Evolutionary conservation across 2,797 vertebrate genomes (phyloP), one percentile per base, ranked within the genome.

Genomic region (Chiroxiphia lanceolata): DNA sequence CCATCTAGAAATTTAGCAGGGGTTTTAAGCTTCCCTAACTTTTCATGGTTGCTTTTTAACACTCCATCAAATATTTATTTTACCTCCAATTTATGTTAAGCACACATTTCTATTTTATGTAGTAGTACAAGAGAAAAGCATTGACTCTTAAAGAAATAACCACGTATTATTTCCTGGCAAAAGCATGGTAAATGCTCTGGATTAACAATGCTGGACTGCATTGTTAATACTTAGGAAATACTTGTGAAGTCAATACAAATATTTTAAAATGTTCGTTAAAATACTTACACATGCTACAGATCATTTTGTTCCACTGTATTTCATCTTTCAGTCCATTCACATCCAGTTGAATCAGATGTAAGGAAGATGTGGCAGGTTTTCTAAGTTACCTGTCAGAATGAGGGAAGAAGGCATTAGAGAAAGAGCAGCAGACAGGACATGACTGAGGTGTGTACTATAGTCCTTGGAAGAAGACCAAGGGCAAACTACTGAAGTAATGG

Each of bases 371-470:
- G 83, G 26, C 83, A 93, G 81, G n/a, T 78, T 93, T 94, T 95
- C 87, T 93, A 96, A 96, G 96, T 97, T 96, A 88, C 83, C 89
- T 96, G 96, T 96, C 96, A 97, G 69, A 87, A 87, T 45, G 85
- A 93, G 61, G 69, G 75, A 95, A 91, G 57, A 61, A 85, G 42
- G 91, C 33, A 51, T 84, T 71, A 80, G 13, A 93, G 87, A 84
- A 94, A 77, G 72, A 93, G 63, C 38, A 83, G 77, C 87, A 93
- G 78, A 86, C 74, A 94, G 69, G 75, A 87, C 91, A 82, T 23
- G 70, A 68, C 74, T 90, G 29, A 34, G 48, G 21, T 77, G 47
- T 50, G 53, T 72, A 44, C n/a, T 86, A 13, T 16, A 82, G 82
- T 48, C 61, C 48, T 65, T 80, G 78, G 71, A 94, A 88, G 64